A percentile compares a stretch with the other conserved stretches of the same genome.
These are phyloP conservation scores for Puntigrus tetrazona DNA, from an alignment of 2,113 vertebrate species.

Conservation along the genomic window DNA sequence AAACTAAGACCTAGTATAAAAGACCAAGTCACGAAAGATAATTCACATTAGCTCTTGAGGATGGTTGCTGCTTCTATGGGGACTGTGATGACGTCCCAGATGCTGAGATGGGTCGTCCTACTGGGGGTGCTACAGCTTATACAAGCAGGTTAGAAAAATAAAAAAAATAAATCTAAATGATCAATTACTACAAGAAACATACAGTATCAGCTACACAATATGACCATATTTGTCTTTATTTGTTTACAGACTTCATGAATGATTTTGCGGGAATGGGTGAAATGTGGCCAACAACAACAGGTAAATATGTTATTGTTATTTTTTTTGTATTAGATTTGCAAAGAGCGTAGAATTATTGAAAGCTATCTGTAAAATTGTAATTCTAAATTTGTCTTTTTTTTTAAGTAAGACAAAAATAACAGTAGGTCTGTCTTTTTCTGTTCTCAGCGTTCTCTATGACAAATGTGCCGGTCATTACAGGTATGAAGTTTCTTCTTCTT, in stretches of 20 bases:
- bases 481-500: neutral
- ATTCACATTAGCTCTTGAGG: neutral
- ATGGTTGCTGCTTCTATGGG: neutral
- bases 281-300: neutral
- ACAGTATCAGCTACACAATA: neutral
- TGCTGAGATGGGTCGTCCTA: conserved; percentile 33
- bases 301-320: neutral
- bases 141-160: conserved; percentile 30
- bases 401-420: neutral
- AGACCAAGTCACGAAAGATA: neutral
- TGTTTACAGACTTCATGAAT: neutral
- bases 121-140: conserved; percentile 11
- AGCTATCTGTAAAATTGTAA: neutral
- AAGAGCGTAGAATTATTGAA: neutral
- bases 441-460: neutral
- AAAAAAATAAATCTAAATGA: no score
- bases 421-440: neutral
- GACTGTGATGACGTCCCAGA: conserved; percentile 9
- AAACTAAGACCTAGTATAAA: conserved; percentile 15
- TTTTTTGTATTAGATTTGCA: neutral
- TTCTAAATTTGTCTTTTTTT: neutral
- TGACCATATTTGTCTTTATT: neutral
- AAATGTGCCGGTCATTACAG: conserved; percentile 35
- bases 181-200: neutral
- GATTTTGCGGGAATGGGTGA: neutral